Evolutionary conservation across 30 jellyfish, hydroid and myxozoan species (phyloP).

Genomic region (Cassiopea xamachana): DNA sequence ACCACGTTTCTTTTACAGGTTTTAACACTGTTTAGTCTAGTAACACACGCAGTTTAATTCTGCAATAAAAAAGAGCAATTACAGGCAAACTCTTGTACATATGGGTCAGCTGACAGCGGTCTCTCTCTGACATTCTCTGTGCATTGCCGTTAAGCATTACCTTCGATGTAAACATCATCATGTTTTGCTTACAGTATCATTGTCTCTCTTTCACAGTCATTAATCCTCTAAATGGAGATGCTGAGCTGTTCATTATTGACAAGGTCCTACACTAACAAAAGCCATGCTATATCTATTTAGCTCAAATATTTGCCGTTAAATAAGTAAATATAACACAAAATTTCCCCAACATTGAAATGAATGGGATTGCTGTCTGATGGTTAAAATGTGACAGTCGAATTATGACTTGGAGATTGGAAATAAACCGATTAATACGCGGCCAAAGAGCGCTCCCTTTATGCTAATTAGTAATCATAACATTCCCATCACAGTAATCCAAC

Average conservation of each 20-base stretch:
- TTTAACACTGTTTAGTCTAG: constrained; percentile 11
- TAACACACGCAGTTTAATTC: not conserved
- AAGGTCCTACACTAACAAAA: not conserved
- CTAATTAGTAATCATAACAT: constrained; percentile 60
- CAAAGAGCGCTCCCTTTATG: constrained; percentile 72
- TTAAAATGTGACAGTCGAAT: constrained; percentile 9
- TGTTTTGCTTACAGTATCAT: constrained; percentile 11
- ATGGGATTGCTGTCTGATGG: constrained; percentile 3
- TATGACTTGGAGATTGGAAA: constrained; percentile 19
- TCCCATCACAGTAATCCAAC: constrained; percentile 9
- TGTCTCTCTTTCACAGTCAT: not conserved
- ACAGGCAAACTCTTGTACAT: not conserved
- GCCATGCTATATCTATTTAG: constrained; percentile 19
- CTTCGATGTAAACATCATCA: constrained; percentile 9
- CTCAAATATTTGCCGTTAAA: constrained; percentile 10
- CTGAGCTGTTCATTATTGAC: not conserved
- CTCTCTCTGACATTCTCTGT: constrained; percentile 2
- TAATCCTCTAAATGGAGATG: constrained; percentile 3
- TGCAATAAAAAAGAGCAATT: not conserved
- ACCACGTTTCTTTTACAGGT: constrained; percentile 8
- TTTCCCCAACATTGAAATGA: constrained; percentile 39
- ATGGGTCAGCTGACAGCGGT: constrained; percentile 19
- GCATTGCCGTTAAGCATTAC: constrained; percentile 25
- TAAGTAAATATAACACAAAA: constrained; percentile 3
- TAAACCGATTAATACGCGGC: constrained; percentile 62